These are phyloP conservation scores for Pelecanus crispus DNA, from an alignment of 2,113 vertebrate species.

Conservation along the genomic window DNA sequence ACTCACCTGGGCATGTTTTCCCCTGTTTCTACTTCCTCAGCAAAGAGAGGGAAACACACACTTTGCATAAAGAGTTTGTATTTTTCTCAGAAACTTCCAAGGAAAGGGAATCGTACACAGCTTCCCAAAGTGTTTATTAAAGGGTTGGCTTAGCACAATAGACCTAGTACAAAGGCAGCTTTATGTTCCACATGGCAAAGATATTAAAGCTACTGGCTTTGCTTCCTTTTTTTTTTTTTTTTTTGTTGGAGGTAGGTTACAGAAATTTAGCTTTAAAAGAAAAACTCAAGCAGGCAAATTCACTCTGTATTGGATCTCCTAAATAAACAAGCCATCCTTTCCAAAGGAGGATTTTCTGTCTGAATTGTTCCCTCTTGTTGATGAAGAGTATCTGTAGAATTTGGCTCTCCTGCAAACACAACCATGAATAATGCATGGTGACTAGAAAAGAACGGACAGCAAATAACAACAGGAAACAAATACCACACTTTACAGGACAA, in stretches of 20 bases:
- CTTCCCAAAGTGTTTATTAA: not conserved
- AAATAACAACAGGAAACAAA: constrained; percentile 64
- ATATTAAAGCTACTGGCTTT: not conserved
- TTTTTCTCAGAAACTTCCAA: not conserved
- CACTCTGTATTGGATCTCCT: not conserved
- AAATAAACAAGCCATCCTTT: constrained; percentile 31
- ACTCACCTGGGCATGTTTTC: not conserved
- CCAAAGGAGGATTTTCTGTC: constrained; percentile 27
- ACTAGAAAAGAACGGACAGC: constrained; percentile 50
- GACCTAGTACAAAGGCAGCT: not conserved
- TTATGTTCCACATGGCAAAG: not conserved
- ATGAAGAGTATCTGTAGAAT: constrained; percentile 53
- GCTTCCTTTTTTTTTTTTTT: too few species aligned
- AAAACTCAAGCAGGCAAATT: not conserved
- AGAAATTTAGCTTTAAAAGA: not conserved
- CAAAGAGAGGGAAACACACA: not conserved
- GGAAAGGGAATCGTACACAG: not conserved
- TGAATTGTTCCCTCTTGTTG: constrained; percentile 32
- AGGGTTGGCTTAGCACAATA: not conserved
- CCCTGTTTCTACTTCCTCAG: not conserved
- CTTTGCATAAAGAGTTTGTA: not conserved
- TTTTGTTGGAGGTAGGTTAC: not conserved
- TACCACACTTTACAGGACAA: constrained; percentile 57
- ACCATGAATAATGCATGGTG: constrained; percentile 62
- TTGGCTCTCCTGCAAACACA: constrained; percentile 50